phyloP scores from a whole-genome alignment of 1,140 invertebrate species.

The Zaprionus kolodkinae region DNA sequence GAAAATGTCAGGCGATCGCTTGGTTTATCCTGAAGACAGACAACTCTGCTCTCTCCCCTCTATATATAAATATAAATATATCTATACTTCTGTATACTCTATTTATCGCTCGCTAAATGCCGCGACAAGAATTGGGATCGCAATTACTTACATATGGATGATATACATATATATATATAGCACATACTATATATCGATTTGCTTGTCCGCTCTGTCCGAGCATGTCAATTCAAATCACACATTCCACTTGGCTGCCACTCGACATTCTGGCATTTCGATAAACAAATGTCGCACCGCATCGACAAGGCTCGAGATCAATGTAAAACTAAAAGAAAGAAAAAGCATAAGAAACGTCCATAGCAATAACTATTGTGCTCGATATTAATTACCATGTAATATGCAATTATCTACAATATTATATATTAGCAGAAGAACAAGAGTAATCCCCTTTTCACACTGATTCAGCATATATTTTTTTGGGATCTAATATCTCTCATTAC shows the following conservation, averaged over 20 bases:
- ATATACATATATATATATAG: conserved; percentile 32
- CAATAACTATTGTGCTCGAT: neutral
- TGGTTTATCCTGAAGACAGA: conserved; percentile 24
- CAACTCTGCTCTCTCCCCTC: neutral
- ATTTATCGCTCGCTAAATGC: conserved; percentile 65
- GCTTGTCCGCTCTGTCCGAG: conserved; percentile 39
- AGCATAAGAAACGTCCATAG: neutral
- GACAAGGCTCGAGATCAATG: conserved; percentile 45
- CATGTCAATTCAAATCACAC: conserved; percentile 60
- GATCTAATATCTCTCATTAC: too few relatives aligned
- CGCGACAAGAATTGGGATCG: conserved; percentile 48
- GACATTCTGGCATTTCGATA: conserved; percentile 64
- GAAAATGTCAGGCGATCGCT: conserved; percentile 29
- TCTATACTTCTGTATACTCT: conserved; percentile 24
- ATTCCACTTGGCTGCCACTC: conserved; percentile 50
- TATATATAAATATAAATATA: neutral
- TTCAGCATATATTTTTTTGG: too few relatives aligned
- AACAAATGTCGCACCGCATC: conserved; percentile 42
- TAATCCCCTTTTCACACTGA: too few relatives aligned
- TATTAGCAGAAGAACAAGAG: too few relatives aligned
- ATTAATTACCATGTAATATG: too few relatives aligned
- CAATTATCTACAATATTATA: too few relatives aligned
- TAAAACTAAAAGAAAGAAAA: neutral
- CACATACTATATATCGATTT: conserved; percentile 57
- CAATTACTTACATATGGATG: neutral